phyloP scores from a whole-genome alignment of 2,888 invertebrate species.

The Elegia similella region DNA sequence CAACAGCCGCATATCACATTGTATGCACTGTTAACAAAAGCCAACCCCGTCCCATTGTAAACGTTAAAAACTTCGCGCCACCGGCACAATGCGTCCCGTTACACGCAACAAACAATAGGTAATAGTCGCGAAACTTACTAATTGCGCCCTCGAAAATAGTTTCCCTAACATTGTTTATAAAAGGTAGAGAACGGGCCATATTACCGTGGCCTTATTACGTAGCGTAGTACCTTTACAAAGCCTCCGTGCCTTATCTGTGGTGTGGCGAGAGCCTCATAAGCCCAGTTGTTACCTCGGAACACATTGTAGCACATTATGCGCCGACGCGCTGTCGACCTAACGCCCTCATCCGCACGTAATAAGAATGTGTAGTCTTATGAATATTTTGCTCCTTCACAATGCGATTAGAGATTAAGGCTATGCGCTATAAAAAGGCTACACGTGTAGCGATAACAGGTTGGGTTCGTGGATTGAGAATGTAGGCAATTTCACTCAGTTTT shows the following conservation, averaged over 20 bases:
- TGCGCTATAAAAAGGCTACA: background rate
- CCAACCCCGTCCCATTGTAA: constrained; percentile 13
- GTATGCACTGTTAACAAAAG: constrained; percentile 12
- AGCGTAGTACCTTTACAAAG: constrained; percentile 65
- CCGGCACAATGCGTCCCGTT: constrained; percentile 10
- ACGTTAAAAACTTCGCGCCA: constrained; percentile 13
- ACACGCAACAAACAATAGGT: constrained; percentile 15
- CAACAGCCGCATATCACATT: constrained; percentile 1
- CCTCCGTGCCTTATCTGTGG: constrained; percentile 76
- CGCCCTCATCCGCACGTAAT: constrained; percentile 61
- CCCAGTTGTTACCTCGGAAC: constrained; percentile 74
- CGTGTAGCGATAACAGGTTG: background rate
- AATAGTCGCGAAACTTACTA: constrained; percentile 37
- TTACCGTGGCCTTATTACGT: constrained; percentile 68
- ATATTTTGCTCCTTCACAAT: constrained; percentile 60
- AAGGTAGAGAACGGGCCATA: constrained; percentile 58
- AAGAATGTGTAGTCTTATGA: constrained; percentile 68
- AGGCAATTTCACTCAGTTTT: background rate
- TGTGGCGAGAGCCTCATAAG: constrained; percentile 68
- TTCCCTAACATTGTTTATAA: constrained; percentile 59
- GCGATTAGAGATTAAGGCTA: constrained; percentile 45
- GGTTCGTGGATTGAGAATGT: background rate
- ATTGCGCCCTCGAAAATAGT: constrained; percentile 56
- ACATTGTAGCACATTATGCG: constrained; percentile 77
- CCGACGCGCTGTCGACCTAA: constrained; percentile 59